phyloP scores from a whole-genome alignment of 2,888 invertebrate genomes.

The Biston stratarius region DNA sequence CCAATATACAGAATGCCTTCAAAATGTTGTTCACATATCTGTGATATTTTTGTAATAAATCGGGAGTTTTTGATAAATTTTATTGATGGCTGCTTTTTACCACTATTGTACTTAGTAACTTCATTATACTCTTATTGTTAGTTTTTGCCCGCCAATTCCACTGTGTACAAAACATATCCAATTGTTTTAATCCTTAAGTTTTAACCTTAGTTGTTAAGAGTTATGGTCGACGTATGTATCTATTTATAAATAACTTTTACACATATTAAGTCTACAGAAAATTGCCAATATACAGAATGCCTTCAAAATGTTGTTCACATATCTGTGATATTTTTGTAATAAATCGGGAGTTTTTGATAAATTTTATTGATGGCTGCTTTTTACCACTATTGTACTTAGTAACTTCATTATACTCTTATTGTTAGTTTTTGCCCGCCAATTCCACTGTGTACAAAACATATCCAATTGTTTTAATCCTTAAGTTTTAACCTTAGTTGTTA shows the following conservation, averaged over 20 bases:
- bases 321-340: conserved; percentile 27
- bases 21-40: conserved; percentile 19
- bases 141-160: too few species aligned
- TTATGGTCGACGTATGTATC: too few species aligned
- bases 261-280: too few species aligned
- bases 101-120: not conserved
- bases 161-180: not conserved
- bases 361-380: not conserved
- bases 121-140: not conserved
- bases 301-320: conserved; percentile 8
- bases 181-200: too few species aligned
- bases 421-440: too few species aligned
- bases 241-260: too few species aligned
- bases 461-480: too few species aligned
- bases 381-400: not conserved
- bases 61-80: not conserved
- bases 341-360: not conserved
- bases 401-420: not conserved
- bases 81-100: not conserved
- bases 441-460: not conserved
- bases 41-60: conserved; percentile 23
- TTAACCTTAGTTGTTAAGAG: too few species aligned
- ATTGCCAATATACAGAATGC: not conserved
- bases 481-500: too few species aligned
- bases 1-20: not conserved